Evolutionary conservation across 2,113 vertebrate species (phyloP).

Genomic region (Falcunculus frontatus): DNA sequence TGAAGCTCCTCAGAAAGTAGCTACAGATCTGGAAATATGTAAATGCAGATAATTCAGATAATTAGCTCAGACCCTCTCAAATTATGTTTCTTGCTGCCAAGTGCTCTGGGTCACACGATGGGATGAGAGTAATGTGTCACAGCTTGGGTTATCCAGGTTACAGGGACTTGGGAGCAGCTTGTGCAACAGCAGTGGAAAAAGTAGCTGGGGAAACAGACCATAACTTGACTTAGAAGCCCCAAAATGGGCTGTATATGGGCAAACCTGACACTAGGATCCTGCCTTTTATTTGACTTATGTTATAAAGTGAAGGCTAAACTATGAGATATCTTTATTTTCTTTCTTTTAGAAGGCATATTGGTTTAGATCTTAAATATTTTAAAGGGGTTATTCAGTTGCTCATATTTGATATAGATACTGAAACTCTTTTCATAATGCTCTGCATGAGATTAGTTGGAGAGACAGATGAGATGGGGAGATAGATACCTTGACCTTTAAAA

Average conservation of each 20-base stretch:
- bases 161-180: background rate
- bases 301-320: background rate
- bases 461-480: constrained; percentile 26
- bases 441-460: background rate
- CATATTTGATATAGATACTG: background rate
- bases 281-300: background rate
- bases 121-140: background rate
- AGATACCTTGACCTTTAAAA: constrained; percentile 46
- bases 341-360: background rate
- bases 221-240: background rate
- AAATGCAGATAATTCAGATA: constrained; percentile 13
- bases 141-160: background rate
- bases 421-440: background rate
- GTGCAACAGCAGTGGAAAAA: background rate
- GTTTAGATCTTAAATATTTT: constrained; percentile 17
- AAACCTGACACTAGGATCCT: background rate
- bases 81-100: background rate
- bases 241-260: fast-evolving
- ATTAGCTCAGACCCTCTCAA: constrained; percentile 2
- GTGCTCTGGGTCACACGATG: background rate
- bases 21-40: constrained; percentile 29
- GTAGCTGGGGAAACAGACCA: background rate
- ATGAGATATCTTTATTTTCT: background rate
- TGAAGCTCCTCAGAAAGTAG: constrained; percentile 41
- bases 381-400: constrained; percentile 4